Evolutionary conservation across 2,113 vertebrate species (phyloP), one percentile per base, ranked within the genome.

Genomic region (Odobenus rosmarus): DNA sequence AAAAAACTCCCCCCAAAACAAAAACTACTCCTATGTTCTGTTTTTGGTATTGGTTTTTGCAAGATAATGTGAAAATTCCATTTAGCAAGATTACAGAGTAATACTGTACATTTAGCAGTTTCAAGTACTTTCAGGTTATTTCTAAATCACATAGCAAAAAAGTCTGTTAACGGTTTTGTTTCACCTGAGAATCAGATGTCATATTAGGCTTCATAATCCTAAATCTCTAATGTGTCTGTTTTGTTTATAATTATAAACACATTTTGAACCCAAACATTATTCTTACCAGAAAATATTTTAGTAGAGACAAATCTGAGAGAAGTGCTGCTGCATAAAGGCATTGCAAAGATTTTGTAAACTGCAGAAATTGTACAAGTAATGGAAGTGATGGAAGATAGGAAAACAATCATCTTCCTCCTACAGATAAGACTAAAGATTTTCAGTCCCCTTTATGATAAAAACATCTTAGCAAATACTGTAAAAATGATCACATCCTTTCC

Each of bases 401-500:
- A 91, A 76, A 69, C 9, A 59, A 74, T 19, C 39, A 74, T 39
- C n/a, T 39, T 77, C 36, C 24, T 76, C 67, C 74, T 51, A 62
- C 4, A 92, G 76, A 77, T 77, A 83, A 88, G 74, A 86, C 16
- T 91, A 61, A 88, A 92, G 24, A 69, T 83, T 91, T 87, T 67
- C n/a, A 57, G 67, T 82, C 39, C 6, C 19, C 64, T 82, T 90
- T 90, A 46, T 26, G 53, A 62, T n/a, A 72, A 69, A 83, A 64
- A 72, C 28, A 83, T 88, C 88, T 77, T 51, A 83, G 53, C 42
- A 72, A 31, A 79, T 49, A 80, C 19, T 74, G 36, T 69, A 92
- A n/a, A 87, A 88, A 59, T 92, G 55, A 59, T 74, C 31, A 71
- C 26, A 18, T 80, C 21, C 36, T 94, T 84, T 88, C 69, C 36